Percentiles rank a stretch among this genome's conserved stretches.
phyloP scores from a whole-genome alignment of 2,797 vertebrate species.

The Ctenopoma kingsleyae region DNA sequence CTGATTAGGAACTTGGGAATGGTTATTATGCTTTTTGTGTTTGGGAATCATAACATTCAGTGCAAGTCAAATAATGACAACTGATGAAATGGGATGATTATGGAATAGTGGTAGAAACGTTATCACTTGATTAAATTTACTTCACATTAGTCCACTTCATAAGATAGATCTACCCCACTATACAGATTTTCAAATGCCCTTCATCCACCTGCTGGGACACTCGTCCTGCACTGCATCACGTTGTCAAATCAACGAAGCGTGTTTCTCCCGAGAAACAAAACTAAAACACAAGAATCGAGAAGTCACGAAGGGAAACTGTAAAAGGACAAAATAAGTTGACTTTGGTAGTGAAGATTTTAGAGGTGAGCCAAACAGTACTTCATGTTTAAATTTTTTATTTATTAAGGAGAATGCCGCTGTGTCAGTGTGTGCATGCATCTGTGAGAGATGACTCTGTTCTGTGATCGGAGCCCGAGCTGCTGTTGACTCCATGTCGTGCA shows the following conservation, averaged over 20 bases:
- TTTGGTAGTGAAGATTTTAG: slow-evolving; percentile 63
- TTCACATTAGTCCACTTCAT: background rate
- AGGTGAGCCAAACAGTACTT: slow-evolving; percentile 44
- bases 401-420: slow-evolving; percentile 65
- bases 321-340: slow-evolving; percentile 42
- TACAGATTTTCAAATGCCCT: slow-evolving; percentile 28
- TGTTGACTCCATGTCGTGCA: slow-evolving; percentile 53
- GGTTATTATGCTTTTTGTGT: background rate
- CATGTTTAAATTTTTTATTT: slow-evolving; percentile 64
- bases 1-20: background rate
- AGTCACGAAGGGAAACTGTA: background rate
- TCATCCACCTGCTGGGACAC: slow-evolving; percentile 24
- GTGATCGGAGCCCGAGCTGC: slow-evolving; percentile 49
- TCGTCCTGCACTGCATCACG: slow-evolving; percentile 25
- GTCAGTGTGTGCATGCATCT: slow-evolving; percentile 58
- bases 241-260: slow-evolving; percentile 47
- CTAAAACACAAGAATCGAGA: background rate
- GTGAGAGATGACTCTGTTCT: slow-evolving; percentile 54
- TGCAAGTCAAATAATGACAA: background rate
- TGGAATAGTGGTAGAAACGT: slow-evolving; percentile 1
- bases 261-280: slow-evolving; percentile 18
- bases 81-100: background rate
- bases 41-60: background rate
- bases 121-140: background rate
- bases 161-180: background rate